Percentiles rank a stretch among this genome's conserved stretches.
phyloP scores from a whole-genome alignment of 1,140 invertebrate genomes.

The Magallana angulata region DNA sequence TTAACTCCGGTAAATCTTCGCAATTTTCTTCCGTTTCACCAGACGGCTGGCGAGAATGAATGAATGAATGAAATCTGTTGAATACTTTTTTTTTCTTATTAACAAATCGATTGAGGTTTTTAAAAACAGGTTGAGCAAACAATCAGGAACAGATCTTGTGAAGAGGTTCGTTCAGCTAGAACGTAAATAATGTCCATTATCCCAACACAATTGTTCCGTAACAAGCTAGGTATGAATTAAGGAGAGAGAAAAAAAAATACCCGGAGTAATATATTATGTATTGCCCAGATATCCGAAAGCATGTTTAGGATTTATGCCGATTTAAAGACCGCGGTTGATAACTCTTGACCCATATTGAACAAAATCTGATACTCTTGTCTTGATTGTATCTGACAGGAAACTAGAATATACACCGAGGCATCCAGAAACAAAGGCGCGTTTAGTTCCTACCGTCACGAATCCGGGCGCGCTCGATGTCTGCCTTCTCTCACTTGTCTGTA shows the following conservation, averaged over 20 bases:
- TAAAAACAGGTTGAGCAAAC: slow-evolving; percentile 32
- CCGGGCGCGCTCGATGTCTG: not conserved
- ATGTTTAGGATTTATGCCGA: not conserved
- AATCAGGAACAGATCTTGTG: slow-evolving; percentile 9
- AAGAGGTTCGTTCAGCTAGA: slow-evolving; percentile 26
- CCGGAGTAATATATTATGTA: not conserved
- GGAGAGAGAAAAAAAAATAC: not conserved
- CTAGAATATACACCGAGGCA: not conserved
- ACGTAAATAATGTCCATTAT: slow-evolving; percentile 31
- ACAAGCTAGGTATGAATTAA: not conserved
- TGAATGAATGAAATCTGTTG: slow-evolving; percentile 26
- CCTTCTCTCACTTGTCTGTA: not conserved
- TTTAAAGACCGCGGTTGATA: slow-evolving; percentile 28
- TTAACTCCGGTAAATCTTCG: not conserved
- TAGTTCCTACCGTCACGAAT: slow-evolving; percentile 7
- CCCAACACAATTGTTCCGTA: slow-evolving; percentile 14
- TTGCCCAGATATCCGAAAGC: not conserved
- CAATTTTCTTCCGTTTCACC: slow-evolving; percentile 7
- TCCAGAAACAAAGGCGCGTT: slow-evolving; percentile 34
- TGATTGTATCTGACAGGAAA: slow-evolving; percentile 13
- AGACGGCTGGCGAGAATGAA: slow-evolving; percentile 28
- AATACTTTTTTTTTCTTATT: slow-evolving; percentile 29
- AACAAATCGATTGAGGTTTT: slow-evolving; percentile 40
- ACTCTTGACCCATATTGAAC: slow-evolving; percentile 32
- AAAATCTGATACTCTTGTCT: slow-evolving; percentile 16